phyloP scores from a whole-genome alignment of 2,113 vertebrate genomes.

The Haemorhous mexicanus region DNA sequence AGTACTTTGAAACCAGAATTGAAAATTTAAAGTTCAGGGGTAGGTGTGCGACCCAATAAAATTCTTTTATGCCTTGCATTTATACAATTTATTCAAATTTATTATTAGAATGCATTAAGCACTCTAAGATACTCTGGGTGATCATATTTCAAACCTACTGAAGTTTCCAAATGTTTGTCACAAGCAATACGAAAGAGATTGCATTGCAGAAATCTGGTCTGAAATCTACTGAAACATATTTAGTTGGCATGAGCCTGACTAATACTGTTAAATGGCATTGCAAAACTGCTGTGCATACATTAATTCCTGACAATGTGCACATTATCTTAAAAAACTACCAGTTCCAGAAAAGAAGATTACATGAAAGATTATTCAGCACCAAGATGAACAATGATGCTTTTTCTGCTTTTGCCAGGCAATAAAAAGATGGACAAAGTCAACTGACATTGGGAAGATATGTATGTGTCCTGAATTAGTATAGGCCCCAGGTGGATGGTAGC shows the following conservation, averaged over 20 bases:
- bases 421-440: neutral
- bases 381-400: neutral
- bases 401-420: neutral
- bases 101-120: neutral
- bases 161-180: neutral
- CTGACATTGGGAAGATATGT: neutral
- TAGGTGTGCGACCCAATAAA: neutral
- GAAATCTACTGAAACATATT: neutral
- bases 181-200: neutral
- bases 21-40: neutral
- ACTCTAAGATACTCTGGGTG: neutral
- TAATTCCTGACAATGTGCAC: slow-evolving; percentile 17
- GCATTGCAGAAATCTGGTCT: neutral
- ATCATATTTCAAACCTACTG: neutral
- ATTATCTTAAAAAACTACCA: neutral
- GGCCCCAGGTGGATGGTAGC: neutral
- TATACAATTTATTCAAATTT: neutral
- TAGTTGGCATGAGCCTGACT: neutral
- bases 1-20: neutral
- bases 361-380: neutral
- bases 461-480: neutral
- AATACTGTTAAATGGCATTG: neutral
- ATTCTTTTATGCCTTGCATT: neutral
- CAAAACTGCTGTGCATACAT: neutral
- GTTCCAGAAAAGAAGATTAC: slow-evolving; percentile 33